Evolutionary conservation across 2,888 invertebrate genomes (phyloP).

Genomic region (Philonicus albiceps): DNA sequence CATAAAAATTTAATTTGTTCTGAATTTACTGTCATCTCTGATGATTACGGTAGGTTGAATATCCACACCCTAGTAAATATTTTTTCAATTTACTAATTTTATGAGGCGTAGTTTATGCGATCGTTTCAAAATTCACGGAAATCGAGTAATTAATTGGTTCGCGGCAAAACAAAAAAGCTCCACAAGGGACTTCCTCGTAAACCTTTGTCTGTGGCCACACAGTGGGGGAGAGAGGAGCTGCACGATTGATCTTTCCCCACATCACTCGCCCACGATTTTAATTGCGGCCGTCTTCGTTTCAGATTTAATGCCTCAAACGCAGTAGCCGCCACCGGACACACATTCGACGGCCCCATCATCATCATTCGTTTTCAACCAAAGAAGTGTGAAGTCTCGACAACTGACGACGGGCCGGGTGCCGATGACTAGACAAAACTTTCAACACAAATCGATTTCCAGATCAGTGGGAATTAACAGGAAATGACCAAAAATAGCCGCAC

Average conservation of each 20-base stretch:
- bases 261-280: not conserved
- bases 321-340: not conserved
- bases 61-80: not conserved
- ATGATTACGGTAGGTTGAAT: not conserved
- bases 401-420: not conserved
- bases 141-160: constrained; percentile 8
- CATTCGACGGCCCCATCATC: not conserved
- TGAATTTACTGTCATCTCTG: not conserved
- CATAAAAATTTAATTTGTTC: not conserved
- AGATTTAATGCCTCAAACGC: not conserved
- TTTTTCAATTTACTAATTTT: constrained; percentile 39
- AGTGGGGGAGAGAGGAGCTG: not conserved
- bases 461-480: constrained; percentile 20
- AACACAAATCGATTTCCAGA: constrained; percentile 34
- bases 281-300: not conserved
- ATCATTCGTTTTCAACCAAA: not conserved
- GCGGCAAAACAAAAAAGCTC: constrained; percentile 1
- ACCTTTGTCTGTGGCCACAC: constrained; percentile 5
- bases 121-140: constrained; percentile 22
- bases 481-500: constrained; percentile 2
- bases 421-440: constrained; percentile 1
- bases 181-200: not conserved
- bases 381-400: constrained; percentile 28
- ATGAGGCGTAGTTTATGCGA: constrained; percentile 36
- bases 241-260: constrained; percentile 9